Conservation (phyloP, 2,113 vertebrate genomes). For the Psilopsiagon aurifrons region DNA sequence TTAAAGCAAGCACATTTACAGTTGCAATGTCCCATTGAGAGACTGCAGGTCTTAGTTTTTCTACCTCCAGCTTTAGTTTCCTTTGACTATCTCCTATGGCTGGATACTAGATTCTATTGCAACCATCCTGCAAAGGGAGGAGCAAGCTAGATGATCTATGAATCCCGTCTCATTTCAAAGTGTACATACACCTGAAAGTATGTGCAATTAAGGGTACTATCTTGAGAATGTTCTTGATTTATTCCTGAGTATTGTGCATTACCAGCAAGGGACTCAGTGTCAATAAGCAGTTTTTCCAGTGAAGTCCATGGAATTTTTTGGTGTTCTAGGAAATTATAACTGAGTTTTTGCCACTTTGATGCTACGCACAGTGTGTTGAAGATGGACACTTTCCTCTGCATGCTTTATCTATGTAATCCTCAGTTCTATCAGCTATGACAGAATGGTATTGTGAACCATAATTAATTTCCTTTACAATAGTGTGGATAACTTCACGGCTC, state of each 20-base stretch:
- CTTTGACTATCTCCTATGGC: background rate
- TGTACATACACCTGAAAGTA: background rate
- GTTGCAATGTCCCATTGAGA: background rate
- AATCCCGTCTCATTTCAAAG: background rate
- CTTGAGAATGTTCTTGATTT: background rate
- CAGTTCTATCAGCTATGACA: slow-evolving; percentile 53
- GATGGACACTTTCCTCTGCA: background rate
- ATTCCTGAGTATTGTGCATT: background rate
- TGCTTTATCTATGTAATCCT: slow-evolving; percentile 41
- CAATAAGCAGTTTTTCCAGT: background rate
- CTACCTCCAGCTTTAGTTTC: background rate
- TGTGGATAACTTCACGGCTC: slow-evolving; percentile 65
- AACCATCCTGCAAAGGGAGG: background rate
- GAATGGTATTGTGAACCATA: slow-evolving; percentile 52
- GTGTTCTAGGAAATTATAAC: background rate
- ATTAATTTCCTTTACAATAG: slow-evolving; percentile 71
- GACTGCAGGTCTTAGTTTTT: background rate
- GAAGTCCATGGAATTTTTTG: background rate
- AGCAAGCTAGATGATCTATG: background rate
- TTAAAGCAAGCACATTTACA: background rate
- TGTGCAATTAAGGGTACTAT: background rate
- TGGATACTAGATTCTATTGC: background rate
- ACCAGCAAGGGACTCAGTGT: background rate
- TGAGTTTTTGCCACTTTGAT: background rate
- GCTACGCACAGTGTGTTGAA: background rate